Percentiles rank a stretch among this genome's conserved stretches.
Conservation (phyloP, 2,797 vertebrate species). For the Silurus aristotelis region DNA sequence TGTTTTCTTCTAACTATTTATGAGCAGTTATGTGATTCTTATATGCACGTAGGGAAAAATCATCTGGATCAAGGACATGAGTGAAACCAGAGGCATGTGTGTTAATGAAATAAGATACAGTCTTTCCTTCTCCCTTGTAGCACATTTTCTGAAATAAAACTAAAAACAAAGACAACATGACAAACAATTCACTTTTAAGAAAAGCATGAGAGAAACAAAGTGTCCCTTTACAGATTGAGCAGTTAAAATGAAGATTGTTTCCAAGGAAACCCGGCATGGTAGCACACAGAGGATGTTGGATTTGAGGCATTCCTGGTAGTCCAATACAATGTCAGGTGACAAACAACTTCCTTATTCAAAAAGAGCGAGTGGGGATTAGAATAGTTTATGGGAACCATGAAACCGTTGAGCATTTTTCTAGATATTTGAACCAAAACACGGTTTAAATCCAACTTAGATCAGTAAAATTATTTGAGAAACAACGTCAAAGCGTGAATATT, state of each 20-base stretch:
- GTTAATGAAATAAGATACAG: background rate
- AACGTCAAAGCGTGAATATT: background rate
- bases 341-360: background rate
- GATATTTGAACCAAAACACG: background rate
- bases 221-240: background rate
- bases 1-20: conserved; percentile 82
- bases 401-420: background rate
- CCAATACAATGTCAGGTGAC: background rate
- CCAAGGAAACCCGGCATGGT: background rate
- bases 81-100: conserved; percentile 60
- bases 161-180: background rate
- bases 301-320: background rate
- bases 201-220: background rate
- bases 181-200: background rate
- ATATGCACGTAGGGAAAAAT: conserved; percentile 91
- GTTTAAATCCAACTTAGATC: background rate
- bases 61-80: conserved; percentile 92
- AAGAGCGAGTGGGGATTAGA: background rate
- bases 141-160: background rate
- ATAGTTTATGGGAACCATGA: background rate
- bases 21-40: conserved; percentile 94
- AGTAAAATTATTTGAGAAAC: background rate
- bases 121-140: background rate
- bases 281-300: background rate
- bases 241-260: background rate